Evolutionary conservation across 2,888 invertebrate genomes (phyloP).

Genomic region (Hedychridium roseum): DNA sequence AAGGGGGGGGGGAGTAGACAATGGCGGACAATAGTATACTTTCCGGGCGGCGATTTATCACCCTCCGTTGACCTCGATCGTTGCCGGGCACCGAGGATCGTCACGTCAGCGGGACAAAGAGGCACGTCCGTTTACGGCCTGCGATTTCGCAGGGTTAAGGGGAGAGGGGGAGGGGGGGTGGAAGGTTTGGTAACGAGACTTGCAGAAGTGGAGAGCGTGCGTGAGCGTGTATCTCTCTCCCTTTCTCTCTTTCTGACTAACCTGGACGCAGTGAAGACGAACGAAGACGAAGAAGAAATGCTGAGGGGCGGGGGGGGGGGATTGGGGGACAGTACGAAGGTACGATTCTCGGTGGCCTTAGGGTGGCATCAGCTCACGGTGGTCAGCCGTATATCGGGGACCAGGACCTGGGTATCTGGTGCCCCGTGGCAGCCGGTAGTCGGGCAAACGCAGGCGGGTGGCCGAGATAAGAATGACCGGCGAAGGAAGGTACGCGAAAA

Average conservation of each 20-base stretch:
- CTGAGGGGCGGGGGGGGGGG: slow-evolving; percentile 30
- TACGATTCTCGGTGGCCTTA: slow-evolving; percentile 41
- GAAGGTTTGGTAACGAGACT: slow-evolving; percentile 36
- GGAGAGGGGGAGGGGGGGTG: slow-evolving; percentile 24
- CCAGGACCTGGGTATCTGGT: slow-evolving; percentile 22
- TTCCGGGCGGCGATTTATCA: too few relatives aligned
- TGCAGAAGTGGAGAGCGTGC: slow-evolving; percentile 28
- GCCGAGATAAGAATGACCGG: slow-evolving; percentile 1
- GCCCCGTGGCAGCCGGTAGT: slow-evolving; percentile 28
- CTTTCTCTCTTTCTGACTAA: slow-evolving; percentile 25
- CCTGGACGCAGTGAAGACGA: slow-evolving; percentile 3
- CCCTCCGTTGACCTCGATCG: too few relatives aligned
- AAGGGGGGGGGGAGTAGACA: too few relatives aligned
- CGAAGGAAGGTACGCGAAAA: background rate
- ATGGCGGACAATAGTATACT: too few relatives aligned
- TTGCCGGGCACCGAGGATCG: slow-evolving; percentile 18
- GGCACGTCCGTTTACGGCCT: slow-evolving; percentile 28
- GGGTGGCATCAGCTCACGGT: slow-evolving; percentile 34
- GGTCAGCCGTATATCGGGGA: slow-evolving; percentile 26
- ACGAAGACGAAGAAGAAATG: slow-evolving; percentile 15
- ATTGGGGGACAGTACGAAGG: too few relatives aligned
- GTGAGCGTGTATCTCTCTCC: slow-evolving; percentile 37
- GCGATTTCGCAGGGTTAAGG: slow-evolving; percentile 10
- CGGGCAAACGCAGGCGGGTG: slow-evolving; percentile 14
- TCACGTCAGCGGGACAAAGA: slow-evolving; percentile 28